These are phyloP conservation scores for Clarias pachynema DNA, from an alignment of 2,797 vertebrate genomes.

Conservation along the genomic window DNA sequence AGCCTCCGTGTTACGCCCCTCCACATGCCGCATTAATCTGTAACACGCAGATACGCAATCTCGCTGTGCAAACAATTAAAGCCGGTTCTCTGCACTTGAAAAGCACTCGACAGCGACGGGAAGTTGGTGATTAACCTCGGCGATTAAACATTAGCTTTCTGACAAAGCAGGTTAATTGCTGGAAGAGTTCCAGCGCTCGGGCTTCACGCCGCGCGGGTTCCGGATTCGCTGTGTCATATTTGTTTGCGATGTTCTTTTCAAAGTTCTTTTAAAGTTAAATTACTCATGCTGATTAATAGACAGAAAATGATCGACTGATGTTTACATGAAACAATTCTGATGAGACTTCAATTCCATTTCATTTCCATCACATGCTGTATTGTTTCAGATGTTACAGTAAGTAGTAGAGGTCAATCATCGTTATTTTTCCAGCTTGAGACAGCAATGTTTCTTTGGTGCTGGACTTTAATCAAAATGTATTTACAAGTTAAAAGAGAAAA, in stretches of 20 bases:
- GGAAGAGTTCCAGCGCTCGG: conserved; percentile 9
- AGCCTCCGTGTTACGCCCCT: conserved; percentile 21
- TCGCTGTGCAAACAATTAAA: conserved; percentile 55
- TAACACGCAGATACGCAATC: conserved; percentile 49
- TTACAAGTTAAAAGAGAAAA: no score
- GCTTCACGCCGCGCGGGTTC: background rate
- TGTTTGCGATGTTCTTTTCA: background rate
- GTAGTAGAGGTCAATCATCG: background rate
- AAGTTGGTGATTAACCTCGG: conserved; percentile 55
- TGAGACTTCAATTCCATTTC: background rate
- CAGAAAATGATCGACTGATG: no score
- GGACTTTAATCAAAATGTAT: background rate
- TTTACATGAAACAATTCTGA: no score
- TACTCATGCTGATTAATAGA: background rate
- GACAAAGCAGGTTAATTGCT: background rate
- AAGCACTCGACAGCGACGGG: conserved; percentile 46
- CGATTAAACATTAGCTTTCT: conserved; percentile 51
- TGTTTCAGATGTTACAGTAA: background rate
- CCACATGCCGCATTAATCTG: conserved; percentile 39
- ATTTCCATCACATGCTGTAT: background rate
- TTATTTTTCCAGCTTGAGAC: background rate
- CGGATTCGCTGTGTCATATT: background rate
- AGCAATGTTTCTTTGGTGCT: background rate
- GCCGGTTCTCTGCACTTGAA: conserved; percentile 43
- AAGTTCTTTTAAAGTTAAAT: background rate